A percentile compares a stretch with the other conserved stretches of the same genome.
phyloP scores from a whole-genome alignment of 2,888 invertebrate genomes.

The Conus canariensis region DNA sequence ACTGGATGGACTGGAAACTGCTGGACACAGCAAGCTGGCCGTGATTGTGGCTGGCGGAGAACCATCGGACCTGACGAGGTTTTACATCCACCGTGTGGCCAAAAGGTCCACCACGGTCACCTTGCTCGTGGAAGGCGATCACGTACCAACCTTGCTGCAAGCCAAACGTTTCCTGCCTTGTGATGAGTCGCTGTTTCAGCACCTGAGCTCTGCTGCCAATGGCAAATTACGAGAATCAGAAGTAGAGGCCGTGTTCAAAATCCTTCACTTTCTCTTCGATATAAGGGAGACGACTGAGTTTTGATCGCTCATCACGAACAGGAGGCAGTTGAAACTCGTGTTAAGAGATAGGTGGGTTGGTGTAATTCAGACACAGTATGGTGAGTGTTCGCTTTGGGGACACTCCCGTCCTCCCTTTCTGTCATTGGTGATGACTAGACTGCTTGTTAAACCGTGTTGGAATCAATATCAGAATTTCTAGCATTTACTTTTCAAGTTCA shows the following conservation, averaged over 20 bases:
- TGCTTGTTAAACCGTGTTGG: too few species aligned
- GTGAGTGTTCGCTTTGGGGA: too few species aligned
- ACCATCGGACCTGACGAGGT: neutral
- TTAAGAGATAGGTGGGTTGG: neutral
- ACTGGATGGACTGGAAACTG: neutral
- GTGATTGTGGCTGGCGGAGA: neutral
- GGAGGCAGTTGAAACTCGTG: neutral
- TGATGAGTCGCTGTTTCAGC: neutral
- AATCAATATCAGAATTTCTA: too few species aligned
- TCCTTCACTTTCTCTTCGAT: neutral
- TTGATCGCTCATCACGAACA: neutral
- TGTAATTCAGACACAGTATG: too few species aligned
- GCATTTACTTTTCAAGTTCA: too few species aligned
- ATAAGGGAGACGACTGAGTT: too few species aligned
- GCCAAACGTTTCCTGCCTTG: neutral
- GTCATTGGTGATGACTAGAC: too few species aligned
- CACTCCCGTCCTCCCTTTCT: too few species aligned
- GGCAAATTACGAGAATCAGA: neutral
- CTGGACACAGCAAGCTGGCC: neutral
- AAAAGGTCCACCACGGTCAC: neutral
- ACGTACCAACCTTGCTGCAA: neutral
- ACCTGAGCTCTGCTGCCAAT: neutral
- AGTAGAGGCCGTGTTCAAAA: neutral
- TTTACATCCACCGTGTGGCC: neutral
- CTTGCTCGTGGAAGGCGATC: constrained; percentile 4